Conservation (phyloP, 2,888 invertebrate genomes). For the Diaperis boleti region DNA sequence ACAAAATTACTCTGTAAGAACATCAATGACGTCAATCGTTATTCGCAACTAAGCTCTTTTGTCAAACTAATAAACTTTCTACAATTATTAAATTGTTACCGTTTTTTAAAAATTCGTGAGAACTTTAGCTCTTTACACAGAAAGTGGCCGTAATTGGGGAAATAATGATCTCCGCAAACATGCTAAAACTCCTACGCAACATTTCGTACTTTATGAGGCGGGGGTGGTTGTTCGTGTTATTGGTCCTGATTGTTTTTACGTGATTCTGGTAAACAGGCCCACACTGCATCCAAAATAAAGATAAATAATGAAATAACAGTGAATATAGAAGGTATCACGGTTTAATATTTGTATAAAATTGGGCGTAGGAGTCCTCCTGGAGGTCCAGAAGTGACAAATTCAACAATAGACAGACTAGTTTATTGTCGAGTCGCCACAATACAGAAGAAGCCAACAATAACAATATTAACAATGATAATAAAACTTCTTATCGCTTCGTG, state of each 20-base stretch:
- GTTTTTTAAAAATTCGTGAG: not conserved
- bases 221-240: constrained; percentile 6
- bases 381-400: constrained; percentile 52
- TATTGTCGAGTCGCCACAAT: constrained; percentile 55
- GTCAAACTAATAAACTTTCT: not conserved
- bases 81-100: not conserved
- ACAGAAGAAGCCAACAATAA: constrained; percentile 59
- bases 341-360: constrained; percentile 45
- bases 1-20: no score
- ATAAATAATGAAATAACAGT: constrained; percentile 27
- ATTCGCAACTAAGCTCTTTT: no score
- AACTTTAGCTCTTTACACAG: not conserved
- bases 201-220: constrained; percentile 18
- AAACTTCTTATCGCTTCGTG: constrained; percentile 54
- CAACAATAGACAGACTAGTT: constrained; percentile 58
- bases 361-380: constrained; percentile 51
- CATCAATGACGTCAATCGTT: no score
- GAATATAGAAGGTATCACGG: constrained; percentile 19
- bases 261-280: constrained; percentile 14
- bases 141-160: not conserved
- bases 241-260: constrained; percentile 26
- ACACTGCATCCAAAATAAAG: constrained; percentile 22
- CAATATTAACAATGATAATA: constrained; percentile 59
- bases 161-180: constrained; percentile 3
- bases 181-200: constrained; percentile 18